Conservation (phyloP, 2,888 invertebrate genomes). For the Machimus atricapillus region DNA sequence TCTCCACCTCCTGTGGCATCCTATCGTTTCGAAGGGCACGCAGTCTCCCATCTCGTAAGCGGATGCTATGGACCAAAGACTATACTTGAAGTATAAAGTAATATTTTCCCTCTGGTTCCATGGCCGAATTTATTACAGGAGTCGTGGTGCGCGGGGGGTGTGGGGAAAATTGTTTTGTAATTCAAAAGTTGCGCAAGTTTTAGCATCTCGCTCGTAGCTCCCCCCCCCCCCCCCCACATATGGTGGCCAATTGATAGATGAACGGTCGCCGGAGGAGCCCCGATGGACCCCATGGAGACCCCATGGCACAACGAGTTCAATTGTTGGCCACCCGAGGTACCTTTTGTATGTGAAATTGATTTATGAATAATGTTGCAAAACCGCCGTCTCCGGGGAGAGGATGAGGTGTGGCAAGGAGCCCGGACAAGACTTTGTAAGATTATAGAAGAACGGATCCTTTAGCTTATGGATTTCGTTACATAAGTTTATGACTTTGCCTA, state of each 20-base stretch:
- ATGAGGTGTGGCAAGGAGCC: not conserved
- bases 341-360: conserved; percentile 24
- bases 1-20: not conserved
- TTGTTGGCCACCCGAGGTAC: not conserved
- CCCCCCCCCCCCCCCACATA: too few species aligned
- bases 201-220: not conserved
- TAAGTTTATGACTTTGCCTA: not conserved
- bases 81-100: not conserved
- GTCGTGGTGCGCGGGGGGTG: not conserved
- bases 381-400: not conserved
- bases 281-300: not conserved
- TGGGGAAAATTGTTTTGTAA: conserved; percentile 29
- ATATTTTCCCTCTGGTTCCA: not conserved
- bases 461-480: conserved; percentile 5
- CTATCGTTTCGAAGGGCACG: not conserved
- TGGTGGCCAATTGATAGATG: conserved; percentile 32
- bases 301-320: not conserved
- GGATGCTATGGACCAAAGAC: not conserved
- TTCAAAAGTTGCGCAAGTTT: conserved; percentile 19
- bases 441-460: not conserved
- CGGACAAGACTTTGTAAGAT: not conserved
- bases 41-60: not conserved
- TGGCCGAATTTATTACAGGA: conserved; percentile 5
- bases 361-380: conserved; percentile 5
- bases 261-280: not conserved